Base-by-base conservation (phyloP, 2,113 vertebrate genomes). In the Excalfactoria chinensis region DNA sequence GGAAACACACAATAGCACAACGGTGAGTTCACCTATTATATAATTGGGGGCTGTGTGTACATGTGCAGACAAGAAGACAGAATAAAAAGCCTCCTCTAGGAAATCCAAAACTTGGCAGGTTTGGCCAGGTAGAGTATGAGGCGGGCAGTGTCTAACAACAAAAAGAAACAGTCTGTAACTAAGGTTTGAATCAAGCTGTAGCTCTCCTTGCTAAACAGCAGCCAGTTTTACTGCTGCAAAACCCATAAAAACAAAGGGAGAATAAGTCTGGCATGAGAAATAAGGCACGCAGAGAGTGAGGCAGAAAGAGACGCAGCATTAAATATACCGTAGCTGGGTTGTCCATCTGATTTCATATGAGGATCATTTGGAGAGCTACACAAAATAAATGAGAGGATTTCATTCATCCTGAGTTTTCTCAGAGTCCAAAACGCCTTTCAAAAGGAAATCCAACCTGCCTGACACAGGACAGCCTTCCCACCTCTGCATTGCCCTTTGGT, bases 61-160 rank as follows among this genome's bases (percentile, higher is more conserved):
- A 98, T 97, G 97, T 97, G 97, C 97, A 97, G 97, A 98, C 97
- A 98, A 97, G 97, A 97, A 86, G 97, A 96, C 91, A 96, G 97
- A 98, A 98, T 97, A 95, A 97, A 98, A 97, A 98, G 92, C 94
- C 96, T 98, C 96, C 97, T 97, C 96, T 97, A 97, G 97, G 97
- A 98, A 97, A 98, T 97, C 90, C 96, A 95, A 97, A 97, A 97
- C 97, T 98, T 98, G 97, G 97, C 98, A 98, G 96, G 60, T 95
- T 97, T 95, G 96, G 85, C 96, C 97, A 98, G 97, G 98, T 98
- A 96, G 93, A 95, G 94, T 96, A 96, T 93, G 96, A 97, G 92
- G 95, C 93, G 75, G 97, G 97, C 84, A 97, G 93, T 96, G 95
- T 95, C 94, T 93, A 96, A 95, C 95, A 97, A 98, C 97, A 98